phyloP scores from a whole-genome alignment of 2,888 invertebrate genomes.

The Drosophila kambysellisi region DNA sequence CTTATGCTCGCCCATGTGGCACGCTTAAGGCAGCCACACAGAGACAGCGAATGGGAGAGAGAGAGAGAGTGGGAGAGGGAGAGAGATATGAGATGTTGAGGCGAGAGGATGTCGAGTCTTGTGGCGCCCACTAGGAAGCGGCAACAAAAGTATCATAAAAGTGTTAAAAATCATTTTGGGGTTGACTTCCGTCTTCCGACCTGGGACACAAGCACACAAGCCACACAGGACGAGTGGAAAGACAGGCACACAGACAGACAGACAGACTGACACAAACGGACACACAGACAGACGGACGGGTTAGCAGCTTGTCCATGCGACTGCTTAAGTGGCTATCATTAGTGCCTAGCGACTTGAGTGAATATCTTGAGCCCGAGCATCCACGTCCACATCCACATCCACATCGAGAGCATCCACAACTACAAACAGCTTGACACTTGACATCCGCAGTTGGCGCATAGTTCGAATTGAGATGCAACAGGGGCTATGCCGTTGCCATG shows the following conservation, averaged over 20 bases:
- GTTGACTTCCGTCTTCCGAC: slow-evolving; percentile 68
- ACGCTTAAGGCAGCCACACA: slow-evolving; percentile 7
- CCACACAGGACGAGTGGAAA: neutral
- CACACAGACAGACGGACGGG: neutral
- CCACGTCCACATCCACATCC: too few relatives aligned
- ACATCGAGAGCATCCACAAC: neutral
- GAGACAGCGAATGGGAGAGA: neutral
- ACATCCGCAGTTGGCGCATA: slow-evolving; percentile 1
- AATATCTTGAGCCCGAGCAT: neutral
- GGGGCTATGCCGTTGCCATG: slow-evolving; percentile 26
- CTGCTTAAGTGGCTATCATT: slow-evolving; percentile 18
- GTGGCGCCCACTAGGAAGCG: slow-evolving; percentile 43
- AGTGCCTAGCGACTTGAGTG: slow-evolving; percentile 5
- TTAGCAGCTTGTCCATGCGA: slow-evolving; percentile 1
- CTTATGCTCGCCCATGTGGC: slow-evolving; percentile 59
- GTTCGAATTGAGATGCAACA: slow-evolving; percentile 48
- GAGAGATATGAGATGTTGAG: neutral
- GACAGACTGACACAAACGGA: neutral
- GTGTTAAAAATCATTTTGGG: slow-evolving; percentile 76
- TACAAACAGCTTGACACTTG: slow-evolving; percentile 4
- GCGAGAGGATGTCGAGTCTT: slow-evolving; percentile 19
- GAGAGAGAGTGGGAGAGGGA: neutral
- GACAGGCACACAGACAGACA: neutral
- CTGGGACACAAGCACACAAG: slow-evolving; percentile 27
- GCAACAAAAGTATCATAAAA: slow-evolving; percentile 67